A percentile compares a stretch with the other conserved stretches of the same genome.
phyloP scores from a whole-genome alignment of 2,113 vertebrate species.

The Oreamnos americanus region DNA sequence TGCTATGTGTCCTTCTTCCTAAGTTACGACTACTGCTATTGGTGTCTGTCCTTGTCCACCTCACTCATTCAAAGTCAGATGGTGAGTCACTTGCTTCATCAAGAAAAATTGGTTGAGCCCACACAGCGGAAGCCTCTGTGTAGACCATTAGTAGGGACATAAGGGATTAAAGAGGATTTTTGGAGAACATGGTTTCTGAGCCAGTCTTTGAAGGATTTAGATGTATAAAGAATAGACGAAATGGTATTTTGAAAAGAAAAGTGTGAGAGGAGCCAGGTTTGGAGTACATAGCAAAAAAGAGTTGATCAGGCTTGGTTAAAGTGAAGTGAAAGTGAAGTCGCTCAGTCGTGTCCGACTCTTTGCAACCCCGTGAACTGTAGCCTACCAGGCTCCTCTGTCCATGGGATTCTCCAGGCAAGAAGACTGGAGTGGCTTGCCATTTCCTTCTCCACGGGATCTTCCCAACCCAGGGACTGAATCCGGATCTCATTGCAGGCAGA shows the following conservation, averaged over 20 bases:
- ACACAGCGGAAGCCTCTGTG: fast-evolving
- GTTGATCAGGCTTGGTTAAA: neutral
- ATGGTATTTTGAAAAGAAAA: neutral
- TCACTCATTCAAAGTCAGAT: neutral
- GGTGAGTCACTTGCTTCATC: neutral
- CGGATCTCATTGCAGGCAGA: no score
- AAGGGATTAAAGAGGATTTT: neutral
- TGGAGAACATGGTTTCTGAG: neutral
- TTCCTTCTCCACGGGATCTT: no score
- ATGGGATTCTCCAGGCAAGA: no score
- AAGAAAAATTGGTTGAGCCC: neutral
- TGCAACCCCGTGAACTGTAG: no score
- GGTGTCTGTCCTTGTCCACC: neutral
- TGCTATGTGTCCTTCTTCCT: neutral
- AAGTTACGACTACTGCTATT: neutral
- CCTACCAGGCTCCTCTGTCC: no score
- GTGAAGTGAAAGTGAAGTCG: no score
- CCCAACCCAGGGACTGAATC: no score
- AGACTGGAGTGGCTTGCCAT: no score
- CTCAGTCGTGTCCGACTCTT: no score
- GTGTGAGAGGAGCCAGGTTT: neutral
- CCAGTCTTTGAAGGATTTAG: neutral
- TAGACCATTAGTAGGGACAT: neutral
- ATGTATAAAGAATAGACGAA: neutral
- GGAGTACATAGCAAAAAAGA: neutral